Percentiles rank a stretch among this genome's conserved stretches.
Evolutionary conservation across 2,797 vertebrate species (phyloP).

Genomic region (Mustela erminea): DNA sequence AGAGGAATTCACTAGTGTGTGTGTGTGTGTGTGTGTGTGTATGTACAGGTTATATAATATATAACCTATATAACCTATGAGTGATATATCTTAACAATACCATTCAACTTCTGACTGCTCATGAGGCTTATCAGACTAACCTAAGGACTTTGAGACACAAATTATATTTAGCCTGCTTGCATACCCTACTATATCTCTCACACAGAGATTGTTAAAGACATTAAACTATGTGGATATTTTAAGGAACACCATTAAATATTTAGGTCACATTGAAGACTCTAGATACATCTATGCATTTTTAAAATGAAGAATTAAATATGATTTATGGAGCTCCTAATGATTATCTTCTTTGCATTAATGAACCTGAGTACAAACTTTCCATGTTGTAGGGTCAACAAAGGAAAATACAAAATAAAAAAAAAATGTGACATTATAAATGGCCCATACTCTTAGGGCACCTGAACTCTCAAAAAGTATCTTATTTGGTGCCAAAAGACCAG

Average conservation of each 20-base stretch:
- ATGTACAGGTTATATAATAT: neutral
- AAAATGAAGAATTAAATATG: neutral
- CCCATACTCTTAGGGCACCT: neutral
- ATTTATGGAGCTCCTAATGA: neutral
- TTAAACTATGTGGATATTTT: neutral
- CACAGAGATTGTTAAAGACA: neutral
- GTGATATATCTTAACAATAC: neutral
- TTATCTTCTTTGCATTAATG: neutral
- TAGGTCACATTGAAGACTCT: neutral
- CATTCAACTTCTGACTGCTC: neutral
- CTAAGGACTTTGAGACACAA: neutral
- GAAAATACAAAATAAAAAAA: neutral
- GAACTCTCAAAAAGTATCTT: neutral
- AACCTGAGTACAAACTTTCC: neutral
- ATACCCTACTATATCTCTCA: neutral
- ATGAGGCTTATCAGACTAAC: neutral
- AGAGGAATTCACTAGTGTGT: neutral
- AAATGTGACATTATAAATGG: neutral
- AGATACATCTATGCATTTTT: neutral
- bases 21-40: too few species aligned
- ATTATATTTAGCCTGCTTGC: neutral
- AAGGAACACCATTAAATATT: slow-evolving; percentile 30
- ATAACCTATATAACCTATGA: neutral
- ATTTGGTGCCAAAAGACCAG: neutral
- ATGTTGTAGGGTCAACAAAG: neutral